A percentile compares a stretch with the other conserved stretches of the same genome.
These are phyloP conservation scores for Australoheros scitulus DNA, from an alignment of 2,113 vertebrate species.

Conservation along the genomic window DNA sequence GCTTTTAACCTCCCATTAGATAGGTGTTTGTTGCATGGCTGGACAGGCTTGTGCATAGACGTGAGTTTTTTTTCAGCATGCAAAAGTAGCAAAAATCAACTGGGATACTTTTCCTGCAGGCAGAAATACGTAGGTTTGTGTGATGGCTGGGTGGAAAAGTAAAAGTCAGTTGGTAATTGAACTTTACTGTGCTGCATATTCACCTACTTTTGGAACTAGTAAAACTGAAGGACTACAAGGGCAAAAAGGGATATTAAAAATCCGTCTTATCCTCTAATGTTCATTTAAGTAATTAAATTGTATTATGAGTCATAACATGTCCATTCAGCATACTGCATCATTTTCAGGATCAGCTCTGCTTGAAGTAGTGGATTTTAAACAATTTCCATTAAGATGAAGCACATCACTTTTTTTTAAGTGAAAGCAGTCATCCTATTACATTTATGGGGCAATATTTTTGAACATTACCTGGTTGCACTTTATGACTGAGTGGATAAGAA, in stretches of 20 bases:
- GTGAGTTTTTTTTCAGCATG: neutral
- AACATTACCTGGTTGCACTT: conserved; percentile 29
- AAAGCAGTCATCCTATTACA: conserved; percentile 23
- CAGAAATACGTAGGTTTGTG: neutral
- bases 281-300: conserved; percentile 7
- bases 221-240: neutral
- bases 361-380: neutral
- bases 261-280: neutral
- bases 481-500: conserved; percentile 42
- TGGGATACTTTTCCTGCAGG: neutral
- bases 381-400: conserved; percentile 19
- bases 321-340: neutral
- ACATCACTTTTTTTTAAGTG: conserved; percentile 3
- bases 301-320: neutral
- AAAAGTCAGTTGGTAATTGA: neutral
- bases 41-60: conserved; percentile 10
- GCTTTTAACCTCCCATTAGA: conserved; percentile 32
- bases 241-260: neutral
- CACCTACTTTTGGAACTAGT: neutral
- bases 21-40: neutral
- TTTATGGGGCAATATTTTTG: conserved; percentile 38
- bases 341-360: neutral
- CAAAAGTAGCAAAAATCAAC: neutral
- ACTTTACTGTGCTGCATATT: conserved; percentile 6
- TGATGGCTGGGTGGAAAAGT: neutral